Base-by-base conservation (phyloP, 2,888 invertebrate genomes). In the Amitus sp. region DNA sequence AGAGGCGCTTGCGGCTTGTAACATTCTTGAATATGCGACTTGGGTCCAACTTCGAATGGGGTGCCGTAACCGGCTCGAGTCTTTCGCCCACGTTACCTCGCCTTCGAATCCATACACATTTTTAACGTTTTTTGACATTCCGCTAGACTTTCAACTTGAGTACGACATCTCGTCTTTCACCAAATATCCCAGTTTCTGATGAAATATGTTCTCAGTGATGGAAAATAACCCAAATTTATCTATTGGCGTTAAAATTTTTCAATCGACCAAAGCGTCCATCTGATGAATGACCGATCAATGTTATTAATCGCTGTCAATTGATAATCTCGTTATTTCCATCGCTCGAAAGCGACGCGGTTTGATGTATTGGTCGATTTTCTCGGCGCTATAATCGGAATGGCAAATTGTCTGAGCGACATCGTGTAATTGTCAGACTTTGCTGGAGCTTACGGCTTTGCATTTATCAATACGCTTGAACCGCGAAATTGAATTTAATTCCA, bases 1-100 rank as follows among this genome's bases (percentile, higher is more conserved):
- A 49, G 30, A 20, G 45, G 47, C 23, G 52, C 48, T 52, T 42
- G 48, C 48, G 48, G 55, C 56, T 50, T 50, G 54, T 47, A 60
- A 30, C 19, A 23, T 47, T 47, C 55, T 56, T 56, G 55, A 61
- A 33, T 47, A 20, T 19, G 34, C 47, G 19, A 19, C 61, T 61
- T 45, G 42, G 51, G 50, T 55, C 45, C 55, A 52, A 56, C 43
- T 56, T 56, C 23, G 34, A 43, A 39, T 17, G 15, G 39, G 39
- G 39, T 39, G 23, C 23, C 7, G 42, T 42, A 42, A 42, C 42
- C 42, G 42, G 42, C 42, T 42, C 43, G 23, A 23, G 43, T 23
- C 23, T n/a, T 43, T 43, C 43, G 43, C 43, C 43, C 43, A 43
- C 43, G 43, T 43, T 43, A 13, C 23, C 12, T 43, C 23, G 12